phyloP scores from a whole-genome alignment of 2,113 vertebrate genomes.

The Arvicanthis niloticus region DNA sequence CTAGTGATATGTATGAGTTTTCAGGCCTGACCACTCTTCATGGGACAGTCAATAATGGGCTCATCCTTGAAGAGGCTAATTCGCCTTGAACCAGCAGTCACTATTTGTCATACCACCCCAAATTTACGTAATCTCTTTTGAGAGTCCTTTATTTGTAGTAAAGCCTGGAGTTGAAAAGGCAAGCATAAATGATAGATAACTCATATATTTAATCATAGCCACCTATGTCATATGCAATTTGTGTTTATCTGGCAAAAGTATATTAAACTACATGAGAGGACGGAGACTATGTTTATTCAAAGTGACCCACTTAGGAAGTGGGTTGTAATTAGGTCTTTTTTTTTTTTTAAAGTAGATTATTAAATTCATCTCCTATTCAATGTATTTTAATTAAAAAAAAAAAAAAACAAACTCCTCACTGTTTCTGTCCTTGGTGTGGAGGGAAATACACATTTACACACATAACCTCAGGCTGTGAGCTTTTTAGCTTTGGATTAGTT shows the following conservation, averaged over 20 bases:
- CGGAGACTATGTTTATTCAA: neutral
- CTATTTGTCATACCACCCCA: no score
- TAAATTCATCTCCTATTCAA: neutral
- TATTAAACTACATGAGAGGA: neutral
- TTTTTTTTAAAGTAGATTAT: neutral
- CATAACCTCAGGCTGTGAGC: neutral
- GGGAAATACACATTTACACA: neutral
- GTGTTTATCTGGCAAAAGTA: neutral
- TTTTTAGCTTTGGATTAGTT: constrained; percentile 1
- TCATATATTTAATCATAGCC: neutral
- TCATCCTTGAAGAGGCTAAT: neutral
- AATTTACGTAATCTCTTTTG: neutral
- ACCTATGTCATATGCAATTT: neutral
- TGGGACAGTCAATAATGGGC: neutral
- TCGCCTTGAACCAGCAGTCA: no score
- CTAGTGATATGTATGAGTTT: neutral
- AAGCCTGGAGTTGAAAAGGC: neutral
- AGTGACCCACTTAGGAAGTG: neutral
- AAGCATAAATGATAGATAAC: neutral
- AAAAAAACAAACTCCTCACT: no score
- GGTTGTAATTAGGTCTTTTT: neutral
- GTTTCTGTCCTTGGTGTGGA: neutral
- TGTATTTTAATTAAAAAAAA: neutral
- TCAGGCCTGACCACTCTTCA: neutral
- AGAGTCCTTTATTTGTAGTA: neutral